Evolutionary conservation across 1,140 invertebrate species (phyloP), one percentile per base, ranked within the genome.

Genomic region (Amyelois transitella): DNA sequence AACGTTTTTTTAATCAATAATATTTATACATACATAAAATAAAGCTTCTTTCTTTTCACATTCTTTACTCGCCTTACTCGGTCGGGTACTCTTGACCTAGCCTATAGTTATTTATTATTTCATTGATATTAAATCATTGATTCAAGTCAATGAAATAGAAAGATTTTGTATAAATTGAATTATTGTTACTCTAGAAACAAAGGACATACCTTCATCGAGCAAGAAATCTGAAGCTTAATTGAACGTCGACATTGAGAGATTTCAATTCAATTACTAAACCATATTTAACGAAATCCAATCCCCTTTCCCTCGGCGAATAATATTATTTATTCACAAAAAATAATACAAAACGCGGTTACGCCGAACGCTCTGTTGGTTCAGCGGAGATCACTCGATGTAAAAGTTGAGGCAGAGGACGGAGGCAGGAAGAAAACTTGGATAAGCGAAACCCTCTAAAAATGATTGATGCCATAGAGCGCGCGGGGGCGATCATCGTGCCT

Each of bases 231-330:
- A 84, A 81, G 76, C 77, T 88, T 86, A 88, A 88, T 88, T 88
- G 85, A 85, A 88, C 69, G 75, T 77, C 81, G 85, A 86, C 85
- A 86, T 88, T 86, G 83, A 88, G 76, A 88, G 85, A 86, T 88
- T 88, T 88, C 85, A 88, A 88, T 88, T 88, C 85, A 88, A 88
- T 88, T 88, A 88, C 81, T 86, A 88, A 86, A 85, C 78, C 85
- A 88, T 85, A 86, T 88, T 88, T 86, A 88, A 85, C 85, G 85
- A 88, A 88, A 88, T 85, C 81, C 82, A 86, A 88, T 88, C 85
- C 80, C 81, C 81, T 81, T 81, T 85, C 75, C 82, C 76, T 78
- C 63, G 76, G 74, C 74, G 73, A 86, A 88, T 85, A 88, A 86
- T 88, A 86, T 88, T 86, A 85, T 86, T 88, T 86, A 86, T 88